Percentiles rank a stretch among this genome's conserved stretches.
Conservation (phyloP, 30 jellyfish, hydroid and myxozoan genomes). For the Aurelia aurita region DNA sequence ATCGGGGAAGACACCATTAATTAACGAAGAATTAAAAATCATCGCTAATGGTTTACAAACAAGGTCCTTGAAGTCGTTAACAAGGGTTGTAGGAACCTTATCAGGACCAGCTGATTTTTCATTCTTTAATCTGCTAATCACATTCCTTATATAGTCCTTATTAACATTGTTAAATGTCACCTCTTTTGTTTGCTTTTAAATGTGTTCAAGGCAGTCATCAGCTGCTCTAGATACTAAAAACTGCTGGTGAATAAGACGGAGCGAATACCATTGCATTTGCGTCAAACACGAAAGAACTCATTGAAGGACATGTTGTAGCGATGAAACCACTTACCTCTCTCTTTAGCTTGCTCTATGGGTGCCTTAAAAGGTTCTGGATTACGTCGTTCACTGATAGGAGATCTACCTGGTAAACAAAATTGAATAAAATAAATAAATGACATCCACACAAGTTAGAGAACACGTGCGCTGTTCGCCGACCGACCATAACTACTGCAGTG, state of each 20-base stretch:
- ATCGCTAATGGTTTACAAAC: conserved; percentile 34
- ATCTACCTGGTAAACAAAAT: conserved; percentile 27
- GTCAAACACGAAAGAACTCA: too few relatives aligned
- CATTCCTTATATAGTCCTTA: neutral
- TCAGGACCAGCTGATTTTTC: conserved; percentile 41
- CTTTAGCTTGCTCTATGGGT: conserved; percentile 39
- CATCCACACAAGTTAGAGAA: too few relatives aligned
- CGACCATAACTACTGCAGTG: too few relatives aligned
- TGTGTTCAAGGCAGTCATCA: too few relatives aligned
- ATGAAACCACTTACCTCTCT: neutral
- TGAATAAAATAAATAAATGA: too few relatives aligned
- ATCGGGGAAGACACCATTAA: conserved; percentile 34
- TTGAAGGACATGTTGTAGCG: too few relatives aligned
- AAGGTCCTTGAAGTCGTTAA: conserved; percentile 28
- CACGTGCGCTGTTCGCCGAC: too few relatives aligned
- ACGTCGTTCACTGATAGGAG: conserved; percentile 32
- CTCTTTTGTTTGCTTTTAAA: too few relatives aligned
- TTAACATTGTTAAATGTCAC: too few relatives aligned
- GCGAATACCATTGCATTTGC: too few relatives aligned
- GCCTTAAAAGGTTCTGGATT: conserved; percentile 66
- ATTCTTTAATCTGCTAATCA: conserved; percentile 15
- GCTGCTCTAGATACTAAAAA: too few relatives aligned
- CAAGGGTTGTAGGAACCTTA: conserved; percentile 16
- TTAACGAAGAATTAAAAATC: conserved; percentile 40
- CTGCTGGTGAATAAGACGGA: too few relatives aligned